Percentiles rank a stretch among this genome's conserved stretches.
Conservation (phyloP, 2,113 vertebrate species). For the Damaliscus lunatus region DNA sequence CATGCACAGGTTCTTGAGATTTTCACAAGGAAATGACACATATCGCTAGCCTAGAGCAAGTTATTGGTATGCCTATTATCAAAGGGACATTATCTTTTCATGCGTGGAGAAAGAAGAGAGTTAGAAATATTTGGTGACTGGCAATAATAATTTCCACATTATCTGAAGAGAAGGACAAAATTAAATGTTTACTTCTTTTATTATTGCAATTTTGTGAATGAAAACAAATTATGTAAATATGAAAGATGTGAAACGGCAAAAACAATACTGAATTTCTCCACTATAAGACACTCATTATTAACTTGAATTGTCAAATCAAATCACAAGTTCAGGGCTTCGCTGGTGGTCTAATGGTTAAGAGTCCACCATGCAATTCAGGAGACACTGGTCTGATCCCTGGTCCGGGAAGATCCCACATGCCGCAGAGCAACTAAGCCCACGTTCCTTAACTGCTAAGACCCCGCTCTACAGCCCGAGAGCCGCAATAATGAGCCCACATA, state of each 20-base stretch:
- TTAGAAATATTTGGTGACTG: neutral
- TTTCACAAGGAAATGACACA: neutral
- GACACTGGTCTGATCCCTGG: neutral
- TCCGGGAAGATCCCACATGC: neutral
- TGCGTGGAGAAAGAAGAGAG: neutral
- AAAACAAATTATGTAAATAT: neutral
- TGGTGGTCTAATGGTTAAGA: neutral
- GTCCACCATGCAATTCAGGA: neutral
- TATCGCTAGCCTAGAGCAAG: neutral
- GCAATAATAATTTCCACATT: neutral
- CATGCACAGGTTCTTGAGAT: neutral
- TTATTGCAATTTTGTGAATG: constrained; percentile 12
- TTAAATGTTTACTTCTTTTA: constrained; percentile 10
- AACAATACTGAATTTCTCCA: constrained; percentile 16
- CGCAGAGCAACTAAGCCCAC: neutral
- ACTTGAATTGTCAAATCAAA: constrained; percentile 9
- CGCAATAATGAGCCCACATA: neutral
- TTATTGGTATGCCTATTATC: neutral
- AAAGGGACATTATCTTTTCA: neutral
- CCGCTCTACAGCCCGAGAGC: neutral
- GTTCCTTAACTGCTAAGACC: neutral
- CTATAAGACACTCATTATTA: neutral
- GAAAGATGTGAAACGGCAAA: neutral
- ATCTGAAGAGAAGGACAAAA: neutral
- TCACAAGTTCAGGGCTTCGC: neutral